Base-by-base conservation (phyloP, 2,888 invertebrate genomes). In the Papilio elwesi region DNA sequence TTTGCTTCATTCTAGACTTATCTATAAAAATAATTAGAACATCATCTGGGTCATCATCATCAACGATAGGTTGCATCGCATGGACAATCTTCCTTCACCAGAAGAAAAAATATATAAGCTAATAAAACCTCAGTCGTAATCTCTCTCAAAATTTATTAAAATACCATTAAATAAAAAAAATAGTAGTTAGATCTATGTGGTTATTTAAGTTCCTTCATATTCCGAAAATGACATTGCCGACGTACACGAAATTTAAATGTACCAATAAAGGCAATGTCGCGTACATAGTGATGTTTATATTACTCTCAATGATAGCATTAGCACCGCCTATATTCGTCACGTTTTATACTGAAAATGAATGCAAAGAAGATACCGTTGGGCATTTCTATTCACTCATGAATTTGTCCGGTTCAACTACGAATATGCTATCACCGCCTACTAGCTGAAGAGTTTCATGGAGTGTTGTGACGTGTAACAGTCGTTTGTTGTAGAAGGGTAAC, bases 261-360 rank as follows among this genome's bases (percentile, higher is more conserved):
- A 73, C 63, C n/a, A 75, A 76, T 62, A 78, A 77, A 26, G 77
- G 76, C 7, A 82, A 75, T 74, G 68, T 79, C 15, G 68, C 77
- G 9, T 87, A 84, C 68, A 75, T 89, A 12, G 15, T 85, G 4
- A 16, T 88, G 8, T 87, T 91, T 71, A 47, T 83, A 5, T 8
- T 85, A 6, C 75, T 91, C n/a, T 84, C 87, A 5, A 16, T 88
- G 3, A 63, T 82, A 3, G 85, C 92, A 0, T 75, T 91, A 26
- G 78, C 79, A n/a, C 90, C 88, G 0, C 79, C 91, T 0, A 77
- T 91, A 57, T 91, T 88, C 74, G 86, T 88, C 12, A 87, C 89
- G 15, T 83, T 87, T 74, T 87, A 86, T 66, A 70, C 72, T 1
- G 49, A 78, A 15, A 80, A 81, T 0, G 69, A 68, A n/a, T 92